phyloP scores from a whole-genome alignment of 2,888 invertebrate genomes.

The Perizoma flavofasciatum region DNA sequence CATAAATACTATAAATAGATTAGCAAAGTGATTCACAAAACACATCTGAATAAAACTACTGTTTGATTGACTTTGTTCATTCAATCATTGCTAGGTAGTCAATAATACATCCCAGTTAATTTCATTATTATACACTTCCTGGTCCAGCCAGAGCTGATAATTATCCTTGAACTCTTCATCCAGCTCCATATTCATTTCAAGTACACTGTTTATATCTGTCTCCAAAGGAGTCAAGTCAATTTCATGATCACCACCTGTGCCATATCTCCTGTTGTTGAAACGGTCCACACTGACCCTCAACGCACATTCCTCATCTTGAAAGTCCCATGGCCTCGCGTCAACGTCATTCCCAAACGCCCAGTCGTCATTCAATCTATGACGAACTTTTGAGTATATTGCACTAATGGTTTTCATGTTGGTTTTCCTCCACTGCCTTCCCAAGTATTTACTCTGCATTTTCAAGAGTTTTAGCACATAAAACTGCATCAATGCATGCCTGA shows the following conservation, averaged over 20 bases:
- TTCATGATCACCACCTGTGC: constrained; percentile 79
- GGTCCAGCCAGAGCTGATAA: constrained; percentile 97
- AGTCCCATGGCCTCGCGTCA: constrained; percentile 99
- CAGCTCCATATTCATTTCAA: constrained; percentile 91
- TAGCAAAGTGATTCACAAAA: constrained; percentile 51
- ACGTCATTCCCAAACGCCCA: constrained; percentile 99
- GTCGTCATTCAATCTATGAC: constrained; percentile 98
- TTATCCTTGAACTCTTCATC: constrained; percentile 96
- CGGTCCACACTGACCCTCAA: constrained; percentile 96
- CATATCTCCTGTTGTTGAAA: constrained; percentile 97
- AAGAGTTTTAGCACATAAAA: constrained; percentile 98
- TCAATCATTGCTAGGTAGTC: constrained; percentile 52
- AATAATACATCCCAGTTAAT: constrained; percentile 89
- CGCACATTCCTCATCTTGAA: constrained; percentile 98
- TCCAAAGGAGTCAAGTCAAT: constrained; percentile 88
- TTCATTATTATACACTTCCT: constrained; percentile 96
- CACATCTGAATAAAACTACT: constrained; percentile 38
- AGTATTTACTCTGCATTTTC: constrained; percentile 99
- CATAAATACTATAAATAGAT: constrained; percentile 41
- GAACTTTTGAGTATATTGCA: constrained; percentile 98
- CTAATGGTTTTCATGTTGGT: constrained; percentile 99
- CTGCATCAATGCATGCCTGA: constrained; percentile 98
- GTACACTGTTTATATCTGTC: constrained; percentile 91
- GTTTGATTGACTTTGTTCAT: constrained; percentile 27
- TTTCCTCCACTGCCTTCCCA: constrained; percentile 99